Conservation (phyloP, 2,888 invertebrate species). For the Meiosimyza platycephala region DNA sequence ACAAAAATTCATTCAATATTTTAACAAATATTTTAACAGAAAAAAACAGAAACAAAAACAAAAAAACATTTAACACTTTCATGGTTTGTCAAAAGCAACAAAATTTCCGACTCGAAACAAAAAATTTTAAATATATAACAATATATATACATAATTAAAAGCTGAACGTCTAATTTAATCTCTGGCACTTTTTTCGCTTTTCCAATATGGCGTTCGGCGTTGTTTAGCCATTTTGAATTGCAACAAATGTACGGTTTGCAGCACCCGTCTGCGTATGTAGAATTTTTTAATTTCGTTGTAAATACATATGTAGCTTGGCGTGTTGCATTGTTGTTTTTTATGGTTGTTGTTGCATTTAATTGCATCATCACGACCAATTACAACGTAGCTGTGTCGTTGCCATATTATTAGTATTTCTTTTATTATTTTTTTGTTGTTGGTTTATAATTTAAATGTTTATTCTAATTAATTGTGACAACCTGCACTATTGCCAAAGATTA, state of each 20-base stretch:
- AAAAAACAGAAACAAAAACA: constrained; percentile 27
- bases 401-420: constrained; percentile 1
- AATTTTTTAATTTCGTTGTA: constrained; percentile 18
- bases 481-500: not conserved
- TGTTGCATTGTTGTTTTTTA: constrained; percentile 3
- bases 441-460: constrained; percentile 7
- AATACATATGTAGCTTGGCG: constrained; percentile 7
- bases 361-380: constrained; percentile 40
- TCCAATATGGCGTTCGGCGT: constrained; percentile 1
- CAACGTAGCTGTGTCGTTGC: constrained; percentile 17
- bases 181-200: not conserved
- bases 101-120: too few relatives aligned
- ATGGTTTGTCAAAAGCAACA: not conserved
- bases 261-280: not conserved
- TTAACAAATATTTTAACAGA: constrained; percentile 40
- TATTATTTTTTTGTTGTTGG: not conserved
- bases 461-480: constrained; percentile 12
- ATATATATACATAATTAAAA: constrained; percentile 17
- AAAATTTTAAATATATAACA: not conserved
- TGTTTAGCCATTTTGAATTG: constrained; percentile 19
- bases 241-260: not conserved
- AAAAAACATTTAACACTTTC: not conserved
- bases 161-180: constrained; percentile 26
- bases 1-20: constrained; percentile 61
- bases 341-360: constrained; percentile 33